Evolutionary conservation across 2,113 vertebrate species (phyloP).

Genomic region (Otocyon megalotis): DNA sequence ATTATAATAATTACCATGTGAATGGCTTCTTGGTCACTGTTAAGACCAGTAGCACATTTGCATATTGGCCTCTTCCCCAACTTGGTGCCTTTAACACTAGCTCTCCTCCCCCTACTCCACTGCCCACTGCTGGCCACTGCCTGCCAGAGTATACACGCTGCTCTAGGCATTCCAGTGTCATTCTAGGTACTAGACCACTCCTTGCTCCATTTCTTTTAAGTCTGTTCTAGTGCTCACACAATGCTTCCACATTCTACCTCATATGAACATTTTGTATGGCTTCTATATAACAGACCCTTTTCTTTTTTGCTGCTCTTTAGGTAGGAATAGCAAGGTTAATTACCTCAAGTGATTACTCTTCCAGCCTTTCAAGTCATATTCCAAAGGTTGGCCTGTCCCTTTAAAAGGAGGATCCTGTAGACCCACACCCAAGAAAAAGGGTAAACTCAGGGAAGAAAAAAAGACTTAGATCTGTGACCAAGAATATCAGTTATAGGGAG

Average conservation of each 20-base stretch:
- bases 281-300: not conserved
- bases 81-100: not conserved
- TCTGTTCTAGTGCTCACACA: not conserved
- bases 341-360: not conserved
- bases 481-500: not conserved
- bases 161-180: not conserved
- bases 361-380: not conserved
- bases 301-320: not conserved
- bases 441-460: not conserved
- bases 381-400: not conserved
- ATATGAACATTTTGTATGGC: not conserved
- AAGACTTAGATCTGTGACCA: not conserved
- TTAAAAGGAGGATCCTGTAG: not conserved
- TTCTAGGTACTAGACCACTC: not conserved
- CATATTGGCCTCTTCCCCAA: not conserved
- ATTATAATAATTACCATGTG: not conserved
- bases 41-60: not conserved
- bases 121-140: too few relatives aligned
- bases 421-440: not conserved
- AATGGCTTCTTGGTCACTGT: not conserved
- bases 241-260: accelerated
- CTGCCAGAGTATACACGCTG: not conserved
- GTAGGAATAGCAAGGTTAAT: not conserved
- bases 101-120: not conserved
- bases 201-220: not conserved